phyloP scores from a whole-genome alignment of 2,888 invertebrate species.

The Cataglyphis rosenhaueri region DNA sequence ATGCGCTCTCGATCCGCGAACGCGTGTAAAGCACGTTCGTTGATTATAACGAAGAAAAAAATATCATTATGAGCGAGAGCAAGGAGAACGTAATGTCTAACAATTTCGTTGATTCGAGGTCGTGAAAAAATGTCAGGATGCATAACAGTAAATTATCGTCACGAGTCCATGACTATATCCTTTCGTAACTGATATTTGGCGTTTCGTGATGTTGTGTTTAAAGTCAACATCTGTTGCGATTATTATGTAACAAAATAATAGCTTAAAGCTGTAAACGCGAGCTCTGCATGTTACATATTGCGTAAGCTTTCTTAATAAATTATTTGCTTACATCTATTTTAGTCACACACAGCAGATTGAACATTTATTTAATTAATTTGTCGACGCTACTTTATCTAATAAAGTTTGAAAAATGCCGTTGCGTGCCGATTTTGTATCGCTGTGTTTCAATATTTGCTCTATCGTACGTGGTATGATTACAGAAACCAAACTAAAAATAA shows the following conservation, averaged over 20 bases:
- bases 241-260: conserved; percentile 21
- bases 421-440: conserved; percentile 14
- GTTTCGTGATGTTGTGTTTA: conserved; percentile 8
- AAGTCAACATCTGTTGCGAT: background rate
- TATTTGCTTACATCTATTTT: conserved; percentile 13
- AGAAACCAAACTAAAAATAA: conserved; percentile 71
- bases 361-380: background rate
- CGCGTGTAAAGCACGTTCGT: conserved; percentile 3
- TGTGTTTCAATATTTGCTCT: background rate
- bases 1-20: conserved; percentile 23
- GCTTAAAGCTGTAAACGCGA: conserved; percentile 14
- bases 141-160: background rate
- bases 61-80: conserved; percentile 2
- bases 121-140: background rate
- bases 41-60: conserved; percentile 23
- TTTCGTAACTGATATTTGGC: conserved; percentile 24
- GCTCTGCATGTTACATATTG: background rate
- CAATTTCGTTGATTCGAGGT: background rate
- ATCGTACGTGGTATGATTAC: conserved; percentile 51
- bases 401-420: background rate
- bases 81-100: background rate
- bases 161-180: background rate
- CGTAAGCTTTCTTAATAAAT: conserved; percentile 28
- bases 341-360: background rate
- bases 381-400: background rate